phyloP scores from a whole-genome alignment of 1,140 invertebrate genomes.

The Medauroidea extradentata region DNA sequence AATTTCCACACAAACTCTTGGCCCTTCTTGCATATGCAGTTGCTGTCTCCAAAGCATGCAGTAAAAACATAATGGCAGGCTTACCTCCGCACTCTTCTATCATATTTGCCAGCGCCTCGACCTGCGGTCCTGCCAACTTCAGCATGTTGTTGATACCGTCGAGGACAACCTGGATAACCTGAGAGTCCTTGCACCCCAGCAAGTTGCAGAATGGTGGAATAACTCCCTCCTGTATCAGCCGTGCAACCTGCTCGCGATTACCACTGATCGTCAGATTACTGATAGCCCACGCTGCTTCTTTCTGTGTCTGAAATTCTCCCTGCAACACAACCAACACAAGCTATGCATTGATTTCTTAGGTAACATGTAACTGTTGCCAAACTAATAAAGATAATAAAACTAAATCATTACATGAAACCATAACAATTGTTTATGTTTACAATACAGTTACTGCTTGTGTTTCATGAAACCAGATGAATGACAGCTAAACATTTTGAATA shows the following conservation, averaged over 20 bases:
- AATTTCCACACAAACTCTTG: background rate
- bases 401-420: too few species aligned
- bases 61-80: too few species aligned
- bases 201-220: conserved; percentile 88
- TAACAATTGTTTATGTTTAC: too few species aligned
- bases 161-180: conserved; percentile 84
- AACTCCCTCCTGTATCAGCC: conserved; percentile 83
- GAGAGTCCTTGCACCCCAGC: conserved; percentile 83
- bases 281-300: conserved; percentile 98
- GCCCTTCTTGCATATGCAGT: too few species aligned
- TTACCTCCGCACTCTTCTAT: conserved; percentile 85
- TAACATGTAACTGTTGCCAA: too few species aligned
- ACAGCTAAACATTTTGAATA: too few species aligned
- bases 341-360: too few species aligned
- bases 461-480: too few species aligned
- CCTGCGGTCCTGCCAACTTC: conserved; percentile 72
- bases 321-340: conserved; percentile 38
- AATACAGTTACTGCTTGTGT: too few species aligned
- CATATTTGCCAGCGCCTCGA: conserved; percentile 75
- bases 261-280: conserved; percentile 98
- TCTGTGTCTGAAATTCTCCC: conserved; percentile 98
- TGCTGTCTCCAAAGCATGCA: too few species aligned
- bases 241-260: conserved; percentile 81
- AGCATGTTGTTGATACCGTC: conserved; percentile 92
- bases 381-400: too few species aligned